Evolutionary conservation across 2,888 invertebrate genomes (phyloP).

Genomic region (Clitarchus hookeri): DNA sequence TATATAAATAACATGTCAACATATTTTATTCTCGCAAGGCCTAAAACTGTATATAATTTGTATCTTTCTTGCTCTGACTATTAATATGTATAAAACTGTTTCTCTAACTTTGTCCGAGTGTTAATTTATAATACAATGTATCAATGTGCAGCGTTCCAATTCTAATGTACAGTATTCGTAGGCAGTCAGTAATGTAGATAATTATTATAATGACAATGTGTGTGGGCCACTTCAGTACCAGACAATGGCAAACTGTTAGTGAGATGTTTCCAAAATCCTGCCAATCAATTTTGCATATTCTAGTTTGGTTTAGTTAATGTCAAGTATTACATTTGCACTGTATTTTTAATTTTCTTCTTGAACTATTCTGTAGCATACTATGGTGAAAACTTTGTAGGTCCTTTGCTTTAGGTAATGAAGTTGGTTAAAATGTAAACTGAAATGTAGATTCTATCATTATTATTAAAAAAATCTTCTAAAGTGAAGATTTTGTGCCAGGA

Average conservation of each 20-base stretch:
- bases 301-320: too few relatives aligned
- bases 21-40: slow-evolving; percentile 40
- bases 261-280: background rate
- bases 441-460: too few relatives aligned
- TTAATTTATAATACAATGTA: slow-evolving; percentile 16
- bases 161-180: slow-evolving; percentile 41
- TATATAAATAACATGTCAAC: slow-evolving; percentile 33
- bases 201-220: background rate
- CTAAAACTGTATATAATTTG: slow-evolving; percentile 40
- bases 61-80: slow-evolving; percentile 38
- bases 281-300: too few relatives aligned
- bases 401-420: too few relatives aligned
- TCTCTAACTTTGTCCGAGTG: slow-evolving; percentile 20
- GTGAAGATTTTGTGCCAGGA: too few relatives aligned
- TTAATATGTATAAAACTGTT: slow-evolving; percentile 28
- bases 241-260: background rate
- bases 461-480: too few relatives aligned
- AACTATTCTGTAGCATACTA: too few relatives aligned
- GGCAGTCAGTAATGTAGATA: slow-evolving; percentile 24
- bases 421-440: too few relatives aligned
- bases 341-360: too few relatives aligned
- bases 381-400: too few relatives aligned
- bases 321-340: too few relatives aligned
- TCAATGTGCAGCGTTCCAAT: slow-evolving; percentile 38
- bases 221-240: background rate